A percentile compares a stretch with the other conserved stretches of the same genome.
phyloP scores from a whole-genome alignment of 2,888 invertebrate genomes.

The Gerris lacustris region DNA sequence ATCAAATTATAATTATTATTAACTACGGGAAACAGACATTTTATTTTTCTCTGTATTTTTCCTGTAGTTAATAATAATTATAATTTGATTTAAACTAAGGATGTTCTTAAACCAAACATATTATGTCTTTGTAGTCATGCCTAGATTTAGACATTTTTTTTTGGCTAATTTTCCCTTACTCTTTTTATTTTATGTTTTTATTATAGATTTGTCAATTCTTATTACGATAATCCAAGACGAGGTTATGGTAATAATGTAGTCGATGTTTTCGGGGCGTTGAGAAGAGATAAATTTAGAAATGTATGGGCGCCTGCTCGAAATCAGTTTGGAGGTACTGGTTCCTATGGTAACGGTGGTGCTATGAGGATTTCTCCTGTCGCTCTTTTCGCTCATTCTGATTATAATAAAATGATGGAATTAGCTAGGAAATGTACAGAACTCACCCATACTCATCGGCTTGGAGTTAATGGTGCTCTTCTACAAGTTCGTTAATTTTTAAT shows the following conservation, averaged over 20 bases:
- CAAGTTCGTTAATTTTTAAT: slow-evolving; percentile 34
- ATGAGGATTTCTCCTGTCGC: slow-evolving; percentile 59
- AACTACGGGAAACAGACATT: too few species aligned
- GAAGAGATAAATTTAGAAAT: slow-evolving; percentile 44
- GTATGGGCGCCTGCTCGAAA: slow-evolving; percentile 49
- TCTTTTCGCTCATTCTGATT: slow-evolving; percentile 45
- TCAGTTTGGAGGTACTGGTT: slow-evolving; percentile 55
- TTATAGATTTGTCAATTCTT: slow-evolving; percentile 48
- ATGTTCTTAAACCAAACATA: too few species aligned
- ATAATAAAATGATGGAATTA: slow-evolving; percentile 41
- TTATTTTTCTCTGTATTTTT: too few species aligned
- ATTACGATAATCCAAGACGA: slow-evolving; percentile 46
- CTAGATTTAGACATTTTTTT: too few species aligned
- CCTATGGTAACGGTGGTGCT: slow-evolving; percentile 65
- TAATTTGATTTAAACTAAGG: too few species aligned
- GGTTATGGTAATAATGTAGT: slow-evolving; percentile 53
- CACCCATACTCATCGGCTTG: slow-evolving; percentile 50
- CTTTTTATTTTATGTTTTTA: neutral
- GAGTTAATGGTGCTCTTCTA: slow-evolving; percentile 46
- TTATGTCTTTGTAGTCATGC: too few species aligned
- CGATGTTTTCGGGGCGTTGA: slow-evolving; percentile 45
- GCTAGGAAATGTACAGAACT: slow-evolving; percentile 43
- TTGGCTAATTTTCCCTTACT: too few species aligned
- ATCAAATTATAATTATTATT: too few species aligned
- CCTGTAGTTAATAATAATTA: too few species aligned